phyloP scores from a whole-genome alignment of 2,113 vertebrate species.

The Panthera leo region DNA sequence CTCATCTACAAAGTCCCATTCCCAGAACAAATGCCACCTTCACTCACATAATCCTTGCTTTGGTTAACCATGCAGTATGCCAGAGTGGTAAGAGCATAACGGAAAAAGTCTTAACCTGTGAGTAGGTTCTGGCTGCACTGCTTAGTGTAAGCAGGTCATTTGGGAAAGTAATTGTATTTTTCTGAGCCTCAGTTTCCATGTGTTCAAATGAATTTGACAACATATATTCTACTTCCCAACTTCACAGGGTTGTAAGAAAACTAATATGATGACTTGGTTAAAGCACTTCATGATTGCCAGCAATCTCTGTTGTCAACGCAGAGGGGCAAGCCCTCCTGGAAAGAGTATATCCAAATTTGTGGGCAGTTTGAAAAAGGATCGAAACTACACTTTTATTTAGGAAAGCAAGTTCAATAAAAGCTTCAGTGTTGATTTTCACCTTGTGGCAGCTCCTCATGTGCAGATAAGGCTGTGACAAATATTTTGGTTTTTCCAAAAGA shows the following conservation, averaged over 20 bases:
- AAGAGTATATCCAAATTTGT: not conserved
- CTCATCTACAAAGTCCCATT: not conserved
- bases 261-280: not conserved
- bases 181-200: conserved; percentile 20
- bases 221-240: conserved; percentile 2
- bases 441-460: not conserved
- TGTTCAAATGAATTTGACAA: conserved; percentile 6
- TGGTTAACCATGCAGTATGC: not conserved
- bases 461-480: not conserved
- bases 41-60: not conserved
- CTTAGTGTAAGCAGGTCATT: not conserved
- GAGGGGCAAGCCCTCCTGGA: not conserved
- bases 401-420: not conserved
- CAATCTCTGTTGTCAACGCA: not conserved
- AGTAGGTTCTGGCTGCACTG: not conserved
- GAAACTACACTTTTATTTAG: conserved; percentile 41
- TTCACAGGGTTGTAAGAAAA: not conserved
- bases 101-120: not conserved
- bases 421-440: not conserved
- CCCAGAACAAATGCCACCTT: not conserved
- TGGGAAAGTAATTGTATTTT: not conserved
- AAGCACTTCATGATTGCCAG: not conserved
- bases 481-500: conserved; percentile 1
- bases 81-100: not conserved
- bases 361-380: not conserved